phyloP scores from a whole-genome alignment of 2,113 vertebrate species.

The Rhinoderma darwinii region DNA sequence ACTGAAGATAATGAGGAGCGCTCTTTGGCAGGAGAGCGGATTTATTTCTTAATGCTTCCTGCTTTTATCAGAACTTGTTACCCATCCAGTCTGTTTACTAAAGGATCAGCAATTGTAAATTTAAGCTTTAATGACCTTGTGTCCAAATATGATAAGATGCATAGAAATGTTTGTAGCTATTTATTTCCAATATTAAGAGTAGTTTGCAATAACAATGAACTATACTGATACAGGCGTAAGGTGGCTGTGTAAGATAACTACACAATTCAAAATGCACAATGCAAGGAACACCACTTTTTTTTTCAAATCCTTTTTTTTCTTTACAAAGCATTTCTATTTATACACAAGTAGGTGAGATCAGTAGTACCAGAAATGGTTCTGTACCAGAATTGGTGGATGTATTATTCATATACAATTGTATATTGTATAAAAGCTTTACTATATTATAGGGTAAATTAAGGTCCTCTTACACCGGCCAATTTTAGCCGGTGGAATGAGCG shows the following conservation, averaged over 20 bases:
- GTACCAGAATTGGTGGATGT: not conserved
- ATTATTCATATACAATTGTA: no score
- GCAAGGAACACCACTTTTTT: not conserved
- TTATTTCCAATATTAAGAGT: constrained; percentile 19
- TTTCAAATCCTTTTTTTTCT: not conserved
- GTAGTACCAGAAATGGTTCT: not conserved
- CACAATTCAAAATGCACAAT: not conserved
- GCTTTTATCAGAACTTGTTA: constrained; percentile 8
- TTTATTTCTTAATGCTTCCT: constrained; percentile 20
- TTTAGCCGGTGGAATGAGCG: no score
- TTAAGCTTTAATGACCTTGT: constrained; percentile 44
- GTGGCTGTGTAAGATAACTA: constrained; percentile 36
- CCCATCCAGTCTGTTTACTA: not conserved
- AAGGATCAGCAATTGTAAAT: constrained; percentile 15
- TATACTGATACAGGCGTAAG: constrained; percentile 6
- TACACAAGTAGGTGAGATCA: no score
- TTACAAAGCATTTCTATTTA: not conserved
- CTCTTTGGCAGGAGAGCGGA: constrained; percentile 24
- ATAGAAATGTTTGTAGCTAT: constrained; percentile 1
- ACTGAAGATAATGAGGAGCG: not conserved
- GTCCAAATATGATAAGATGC: constrained; percentile 47
- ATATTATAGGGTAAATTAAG: no score
- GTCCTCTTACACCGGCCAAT: no score
- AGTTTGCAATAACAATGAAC: constrained; percentile 12
- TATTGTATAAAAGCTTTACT: no score